Conservation (phyloP, 1,140 invertebrate species). For the Brachionus angularis region DNA sequence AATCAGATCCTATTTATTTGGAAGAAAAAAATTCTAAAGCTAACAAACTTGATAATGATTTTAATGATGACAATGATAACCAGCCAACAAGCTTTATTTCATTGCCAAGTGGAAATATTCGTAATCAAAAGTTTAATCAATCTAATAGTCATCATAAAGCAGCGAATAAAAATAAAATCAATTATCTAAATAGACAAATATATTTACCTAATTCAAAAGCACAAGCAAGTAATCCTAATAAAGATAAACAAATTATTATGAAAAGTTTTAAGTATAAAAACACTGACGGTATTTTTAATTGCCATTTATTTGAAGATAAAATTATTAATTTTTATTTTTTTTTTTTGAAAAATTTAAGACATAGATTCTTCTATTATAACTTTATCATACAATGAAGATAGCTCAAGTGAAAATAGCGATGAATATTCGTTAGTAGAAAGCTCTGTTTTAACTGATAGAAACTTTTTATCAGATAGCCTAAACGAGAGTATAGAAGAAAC, state of each 20-base stretch:
- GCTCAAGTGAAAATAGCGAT: too few relatives aligned
- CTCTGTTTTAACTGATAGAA: too few relatives aligned
- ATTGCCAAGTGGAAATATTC: constrained; percentile 11
- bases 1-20: too few relatives aligned
- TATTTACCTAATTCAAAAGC: neutral
- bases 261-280: constrained; percentile 4
- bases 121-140: neutral
- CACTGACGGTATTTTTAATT: too few relatives aligned
- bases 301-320: too few relatives aligned
- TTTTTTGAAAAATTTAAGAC: too few relatives aligned
- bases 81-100: constrained; percentile 1
- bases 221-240: neutral
- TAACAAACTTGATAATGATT: neutral
- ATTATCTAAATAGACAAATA: neutral
- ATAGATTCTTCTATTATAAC: too few relatives aligned
- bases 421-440: too few relatives aligned
- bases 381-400: too few relatives aligned
- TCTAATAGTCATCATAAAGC: neutral
- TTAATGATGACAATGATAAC: neutral
- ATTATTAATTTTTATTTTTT: too few relatives aligned
- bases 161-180: neutral
- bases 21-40: neutral
- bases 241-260: neutral
- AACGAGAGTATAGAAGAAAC: too few relatives aligned
- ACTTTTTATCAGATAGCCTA: too few relatives aligned